Percentiles rank a stretch among this genome's conserved stretches.
Conservation (phyloP, 2,797 vertebrate species). For the Ctenochaetus hawaiiensis region DNA sequence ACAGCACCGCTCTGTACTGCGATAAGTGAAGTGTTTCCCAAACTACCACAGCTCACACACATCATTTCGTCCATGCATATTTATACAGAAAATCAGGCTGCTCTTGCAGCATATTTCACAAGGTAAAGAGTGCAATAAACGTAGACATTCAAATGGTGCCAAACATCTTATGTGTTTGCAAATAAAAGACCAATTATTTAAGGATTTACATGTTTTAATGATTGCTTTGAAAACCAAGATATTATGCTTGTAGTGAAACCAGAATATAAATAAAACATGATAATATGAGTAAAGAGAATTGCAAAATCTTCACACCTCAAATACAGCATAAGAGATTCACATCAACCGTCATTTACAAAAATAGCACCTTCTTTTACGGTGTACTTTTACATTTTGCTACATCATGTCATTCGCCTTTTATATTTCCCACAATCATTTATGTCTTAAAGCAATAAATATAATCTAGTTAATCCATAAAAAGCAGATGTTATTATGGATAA, state of each 20-base stretch:
- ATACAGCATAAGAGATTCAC: constrained; percentile 10
- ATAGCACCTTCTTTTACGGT: constrained; percentile 25
- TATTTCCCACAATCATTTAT: background rate
- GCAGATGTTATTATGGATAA: background rate
- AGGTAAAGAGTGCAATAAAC: background rate
- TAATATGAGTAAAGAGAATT: constrained; percentile 6
- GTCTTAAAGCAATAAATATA: constrained; percentile 30
- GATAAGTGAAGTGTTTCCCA: constrained; percentile 52
- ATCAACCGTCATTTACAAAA: constrained; percentile 41
- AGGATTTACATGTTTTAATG: constrained; percentile 58
- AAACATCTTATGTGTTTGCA: constrained; percentile 10
- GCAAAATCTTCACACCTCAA: constrained; percentile 20
- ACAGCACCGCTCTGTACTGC: constrained; percentile 73
- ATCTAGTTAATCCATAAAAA: constrained; percentile 23
- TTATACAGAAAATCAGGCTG: background rate
- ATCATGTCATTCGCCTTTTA: constrained; percentile 14
- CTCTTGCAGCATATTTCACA: constrained; percentile 19
- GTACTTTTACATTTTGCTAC: constrained; percentile 11
- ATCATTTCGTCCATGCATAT: constrained; percentile 15
- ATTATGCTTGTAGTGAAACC: constrained; percentile 29
- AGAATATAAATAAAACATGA: constrained; percentile 54
- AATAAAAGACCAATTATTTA: constrained; percentile 28
- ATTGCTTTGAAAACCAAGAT: constrained; percentile 14
- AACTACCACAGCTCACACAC: constrained; percentile 52
- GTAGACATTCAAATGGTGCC: background rate